A percentile compares a stretch with the other conserved stretches of the same genome.
Evolutionary conservation across 2,797 vertebrate genomes (phyloP).

Genomic region (Pipistrellus pipistrellus): DNA sequence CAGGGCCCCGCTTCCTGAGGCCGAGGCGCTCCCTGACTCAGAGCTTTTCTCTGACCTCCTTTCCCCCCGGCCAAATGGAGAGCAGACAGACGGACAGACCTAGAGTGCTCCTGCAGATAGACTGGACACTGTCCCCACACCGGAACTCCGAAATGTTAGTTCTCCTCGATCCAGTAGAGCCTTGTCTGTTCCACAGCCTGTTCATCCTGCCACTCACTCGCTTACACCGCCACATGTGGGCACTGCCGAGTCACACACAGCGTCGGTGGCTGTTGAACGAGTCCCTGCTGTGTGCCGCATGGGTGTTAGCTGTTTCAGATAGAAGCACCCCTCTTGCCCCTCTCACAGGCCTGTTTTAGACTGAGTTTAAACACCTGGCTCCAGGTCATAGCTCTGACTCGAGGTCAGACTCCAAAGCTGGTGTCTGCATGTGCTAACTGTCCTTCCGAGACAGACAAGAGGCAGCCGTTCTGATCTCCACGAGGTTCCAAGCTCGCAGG

Average conservation of each 20-base stretch:
- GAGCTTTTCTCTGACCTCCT: neutral
- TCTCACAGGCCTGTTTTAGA: neutral
- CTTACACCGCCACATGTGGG: fast-evolving
- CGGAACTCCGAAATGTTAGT: neutral
- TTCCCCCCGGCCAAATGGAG: neutral
- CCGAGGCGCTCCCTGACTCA: neutral
- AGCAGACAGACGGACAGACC: neutral
- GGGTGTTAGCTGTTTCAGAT: neutral
- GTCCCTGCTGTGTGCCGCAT: neutral
- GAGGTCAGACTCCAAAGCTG: neutral
- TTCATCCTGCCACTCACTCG: neutral
- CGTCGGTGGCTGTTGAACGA: neutral
- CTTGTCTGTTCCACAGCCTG: neutral
- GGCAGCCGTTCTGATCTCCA: neutral
- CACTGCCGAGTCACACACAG: neutral
- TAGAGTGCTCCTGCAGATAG: neutral
- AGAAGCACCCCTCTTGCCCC: neutral
- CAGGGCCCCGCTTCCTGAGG: neutral
- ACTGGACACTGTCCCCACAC: neutral
- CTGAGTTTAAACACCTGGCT: neutral
- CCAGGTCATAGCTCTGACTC: neutral
- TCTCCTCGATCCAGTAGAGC: neutral
- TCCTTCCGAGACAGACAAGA: neutral
- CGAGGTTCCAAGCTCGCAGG: neutral
- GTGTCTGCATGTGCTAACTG: neutral